Percentiles rank a stretch among this genome's conserved stretches.
Conservation (phyloP, 2,888 invertebrate genomes). For the Trissonchulus sp. region DNA sequence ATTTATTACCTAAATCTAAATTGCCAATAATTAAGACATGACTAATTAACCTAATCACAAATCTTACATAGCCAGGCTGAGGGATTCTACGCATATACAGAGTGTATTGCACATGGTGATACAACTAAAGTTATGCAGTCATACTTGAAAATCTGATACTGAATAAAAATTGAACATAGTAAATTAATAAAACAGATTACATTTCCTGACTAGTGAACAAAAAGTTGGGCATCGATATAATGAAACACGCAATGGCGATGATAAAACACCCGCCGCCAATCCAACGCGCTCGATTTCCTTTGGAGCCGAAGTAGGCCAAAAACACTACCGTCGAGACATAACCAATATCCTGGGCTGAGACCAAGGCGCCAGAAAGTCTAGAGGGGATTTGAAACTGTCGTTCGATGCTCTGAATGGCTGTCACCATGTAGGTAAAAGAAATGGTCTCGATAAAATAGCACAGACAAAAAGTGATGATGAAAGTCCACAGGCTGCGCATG, state of each 20-base stretch:
- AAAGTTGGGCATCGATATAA: slow-evolving; percentile 23
- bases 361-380: slow-evolving; percentile 27
- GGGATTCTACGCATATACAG: too few relatives aligned
- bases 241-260: slow-evolving; percentile 27
- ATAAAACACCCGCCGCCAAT: slow-evolving; percentile 32
- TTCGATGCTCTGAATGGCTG: slow-evolving; percentile 42
- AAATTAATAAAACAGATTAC: too few relatives aligned
- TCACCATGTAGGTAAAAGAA: slow-evolving; percentile 50
- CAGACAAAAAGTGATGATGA: slow-evolving; percentile 44
- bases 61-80: too few relatives aligned
- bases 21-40: too few relatives aligned
- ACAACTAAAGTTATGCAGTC: slow-evolving; percentile 49
- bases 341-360: slow-evolving; percentile 29
- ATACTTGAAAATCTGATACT: slow-evolving; percentile 49
- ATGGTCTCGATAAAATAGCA: slow-evolving; percentile 51
- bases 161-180: slow-evolving; percentile 49
- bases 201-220: too few relatives aligned
- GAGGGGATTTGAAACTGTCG: slow-evolving; percentile 31
- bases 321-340: slow-evolving; percentile 28
- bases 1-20: too few relatives aligned
- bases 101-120: too few relatives aligned
- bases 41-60: too few relatives aligned
- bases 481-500: too few relatives aligned
- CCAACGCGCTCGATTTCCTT: slow-evolving; percentile 31
- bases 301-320: slow-evolving; percentile 29